Evolutionary conservation across 1,140 invertebrate species (phyloP), one percentile per base, ranked within the genome.

Genomic region (Diploscapter pachys): DNA sequence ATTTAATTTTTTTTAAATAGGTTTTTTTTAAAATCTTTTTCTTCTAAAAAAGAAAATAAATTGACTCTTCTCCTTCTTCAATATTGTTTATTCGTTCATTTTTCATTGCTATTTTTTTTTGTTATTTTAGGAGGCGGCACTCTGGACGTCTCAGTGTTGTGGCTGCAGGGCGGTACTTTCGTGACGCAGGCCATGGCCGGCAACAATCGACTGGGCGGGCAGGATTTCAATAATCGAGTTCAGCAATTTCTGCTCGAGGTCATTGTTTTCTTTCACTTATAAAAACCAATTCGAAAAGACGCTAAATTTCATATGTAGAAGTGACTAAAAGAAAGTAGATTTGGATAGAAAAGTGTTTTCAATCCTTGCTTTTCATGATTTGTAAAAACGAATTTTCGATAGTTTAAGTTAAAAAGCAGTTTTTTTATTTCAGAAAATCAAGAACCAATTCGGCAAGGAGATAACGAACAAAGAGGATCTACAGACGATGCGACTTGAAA

Each of bases 161-260:
- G 84, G 79, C 83, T 88, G 4, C 88, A 89, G 72, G 87, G 87
- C 57, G 88, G 88, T 50, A 86, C 88, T 81, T 89, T 89, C 75
- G 83, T 88, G n/a, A 89, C 88, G 3, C 86, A 87, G 79, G 86
- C 86, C 31, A 88, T 89, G 87, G 88, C 88, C 71, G 88, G 88
- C 31, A 89, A 89, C 78, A 89, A 89, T 77, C 85, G 85, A 53
- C 81, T 89, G 5, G 88, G 88, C 6, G 88, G 88, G 11, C 88
- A 88, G 73, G 88, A 88, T 74, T 88, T 88, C 78, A 88, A 88
- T 75, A 84, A 88, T 69, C 78, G 86, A 56, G 80, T 88, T 11
- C 78, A 86, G 51, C 72, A 82, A 3, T 80, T 87, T 63, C 51
- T 88, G 31, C 62, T 82, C 53, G 69, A 80, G 51, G 75, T 81